Percentiles rank a stretch among this genome's conserved stretches.
Evolutionary conservation across 2,113 vertebrate genomes (phyloP).

Genomic region (Pseudorasbora parva): DNA sequence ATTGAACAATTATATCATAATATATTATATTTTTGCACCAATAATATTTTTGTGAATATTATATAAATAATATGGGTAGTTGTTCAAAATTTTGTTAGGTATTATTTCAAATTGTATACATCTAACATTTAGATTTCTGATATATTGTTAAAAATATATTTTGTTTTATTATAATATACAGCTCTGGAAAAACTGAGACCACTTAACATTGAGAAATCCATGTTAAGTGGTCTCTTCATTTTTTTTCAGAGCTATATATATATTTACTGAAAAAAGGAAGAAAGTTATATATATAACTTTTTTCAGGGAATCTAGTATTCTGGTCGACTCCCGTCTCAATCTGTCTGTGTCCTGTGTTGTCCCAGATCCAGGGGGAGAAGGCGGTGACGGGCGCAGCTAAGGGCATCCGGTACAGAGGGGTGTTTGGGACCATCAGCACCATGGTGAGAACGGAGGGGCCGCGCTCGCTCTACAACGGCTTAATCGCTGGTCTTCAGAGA

Average conservation of each 20-base stretch:
- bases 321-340: not conserved
- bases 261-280: no score
- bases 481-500: slow-evolving; percentile 84
- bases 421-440: slow-evolving; percentile 84
- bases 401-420: slow-evolving; percentile 79
- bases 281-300: no score
- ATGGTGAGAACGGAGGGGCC: slow-evolving; percentile 83
- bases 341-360: not conserved
- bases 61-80: no score
- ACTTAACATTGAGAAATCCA: no score
- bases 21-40: not conserved
- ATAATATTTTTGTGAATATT: not conserved
- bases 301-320: not conserved
- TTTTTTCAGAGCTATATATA: no score
- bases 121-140: no score
- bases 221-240: no score
- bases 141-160: no score
- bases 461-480: slow-evolving; percentile 81
- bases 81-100: no score
- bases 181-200: no score
- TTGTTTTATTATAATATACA: no score
- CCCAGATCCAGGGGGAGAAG: slow-evolving; percentile 85
- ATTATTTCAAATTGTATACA: no score
- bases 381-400: slow-evolving; percentile 54
- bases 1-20: not conserved